phyloP scores from a whole-genome alignment of 64 coral and sea anemone species.

The Astreopora myriophthalma region DNA sequence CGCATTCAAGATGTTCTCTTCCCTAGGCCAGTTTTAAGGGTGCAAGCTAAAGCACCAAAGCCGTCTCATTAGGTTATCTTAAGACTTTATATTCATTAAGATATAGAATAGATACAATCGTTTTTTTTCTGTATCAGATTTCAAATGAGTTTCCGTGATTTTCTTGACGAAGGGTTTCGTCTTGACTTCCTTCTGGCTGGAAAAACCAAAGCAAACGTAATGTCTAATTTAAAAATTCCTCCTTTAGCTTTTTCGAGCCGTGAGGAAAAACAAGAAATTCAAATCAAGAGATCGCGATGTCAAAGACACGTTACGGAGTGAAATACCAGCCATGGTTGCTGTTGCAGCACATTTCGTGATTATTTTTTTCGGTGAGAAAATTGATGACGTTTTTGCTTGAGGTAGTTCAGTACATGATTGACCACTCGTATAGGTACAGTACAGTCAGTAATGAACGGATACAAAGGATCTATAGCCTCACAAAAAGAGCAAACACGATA shows the following conservation, averaged over 20 bases:
- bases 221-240: not conserved
- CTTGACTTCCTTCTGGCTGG: not conserved
- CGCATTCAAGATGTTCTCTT: no score
- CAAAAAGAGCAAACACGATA: not conserved
- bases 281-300: not conserved
- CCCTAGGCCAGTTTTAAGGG: not conserved
- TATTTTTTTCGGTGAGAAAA: no score
- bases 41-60: no score
- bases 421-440: not conserved
- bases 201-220: not conserved
- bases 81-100: not conserved
- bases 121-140: constrained; percentile 14
- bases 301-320: not conserved
- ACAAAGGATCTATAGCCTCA: not conserved
- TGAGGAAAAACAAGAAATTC: not conserved
- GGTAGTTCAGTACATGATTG: not conserved
- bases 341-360: not conserved
- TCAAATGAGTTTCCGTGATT: constrained; percentile 33
- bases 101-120: not conserved
- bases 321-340: no score
- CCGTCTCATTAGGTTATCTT: constrained; percentile 19
- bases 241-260: not conserved
- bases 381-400: no score
- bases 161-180: not conserved
- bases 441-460: no score